Base-by-base conservation (phyloP, 2,888 invertebrate species). In the Spisula subtruncata region DNA sequence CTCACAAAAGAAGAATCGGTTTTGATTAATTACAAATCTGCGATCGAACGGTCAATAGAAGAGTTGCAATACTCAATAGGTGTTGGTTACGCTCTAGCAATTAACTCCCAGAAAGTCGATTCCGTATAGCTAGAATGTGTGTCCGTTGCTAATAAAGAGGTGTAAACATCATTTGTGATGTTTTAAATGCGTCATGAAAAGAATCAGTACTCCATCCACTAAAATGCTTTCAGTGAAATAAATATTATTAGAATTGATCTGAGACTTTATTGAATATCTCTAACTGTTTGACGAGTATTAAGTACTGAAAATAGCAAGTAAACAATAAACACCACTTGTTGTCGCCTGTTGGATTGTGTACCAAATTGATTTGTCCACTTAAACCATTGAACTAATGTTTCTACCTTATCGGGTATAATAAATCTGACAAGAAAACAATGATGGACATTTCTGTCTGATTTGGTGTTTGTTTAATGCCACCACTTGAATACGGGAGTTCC, bases 291-390 rank as follows among this genome's bases (percentile, higher is more conserved):
- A 54, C 75, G 29, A 71, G 85, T 81, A 88, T 89, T 89, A 88
- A 41, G 85, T 32, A 86, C 86, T 85, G 90, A 90, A 91, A 91
- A 89, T 90, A 92, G 83, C 87, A 91, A 81, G 86, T 90, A 90
- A 92, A 92, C 92, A 92, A 87, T 88, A 48, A 48, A 46, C 32
- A 66, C 89, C 91, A 88, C 91, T 91, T 91, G 88, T 71, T 35
- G 41, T n/a, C 87, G 83, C 80, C 89, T 85, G 86, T 88, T 89
- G 89, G 89, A 90, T 91, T 91, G 81, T 29, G 88, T 86, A 88
- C 85, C 85, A 79, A 89, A 88, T 90, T 83, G 88, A 89, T 90
- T 88, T n/a, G 60, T 71, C 89, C 86, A 86, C 87, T 87, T 87
- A 87, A 54, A 75, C 32, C 29, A 35, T 32, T 32, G 35, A 32